Conservation (phyloP, 2,113 vertebrate genomes). For the Nycticorax nycticorax region DNA sequence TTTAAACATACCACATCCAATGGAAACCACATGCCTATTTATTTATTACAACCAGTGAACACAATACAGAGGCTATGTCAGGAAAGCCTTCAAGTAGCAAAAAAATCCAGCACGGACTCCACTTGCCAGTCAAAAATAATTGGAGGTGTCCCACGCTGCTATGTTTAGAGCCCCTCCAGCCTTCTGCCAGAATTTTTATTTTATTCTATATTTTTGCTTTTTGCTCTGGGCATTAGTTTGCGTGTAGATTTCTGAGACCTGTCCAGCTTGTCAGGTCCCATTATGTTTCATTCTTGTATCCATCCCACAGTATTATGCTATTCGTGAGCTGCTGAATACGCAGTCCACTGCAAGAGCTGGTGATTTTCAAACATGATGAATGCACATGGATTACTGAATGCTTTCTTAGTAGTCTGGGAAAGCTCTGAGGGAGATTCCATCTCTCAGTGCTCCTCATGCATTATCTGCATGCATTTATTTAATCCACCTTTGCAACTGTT, state of each 20-base stretch:
- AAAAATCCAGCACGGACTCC: background rate
- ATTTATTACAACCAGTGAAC: background rate
- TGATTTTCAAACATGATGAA: background rate
- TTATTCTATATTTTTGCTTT: constrained; percentile 61
- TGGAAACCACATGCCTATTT: constrained; percentile 24
- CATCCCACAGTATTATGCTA: constrained; percentile 3
- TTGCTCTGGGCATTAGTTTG: constrained; percentile 83
- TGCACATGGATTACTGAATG: background rate
- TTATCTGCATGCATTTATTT: background rate
- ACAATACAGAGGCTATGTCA: constrained; percentile 2
- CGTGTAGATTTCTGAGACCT: constrained; percentile 82
- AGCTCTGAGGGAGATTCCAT: background rate
- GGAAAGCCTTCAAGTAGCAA: constrained; percentile 38
- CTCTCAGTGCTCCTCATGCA: background rate
- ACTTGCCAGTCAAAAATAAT: constrained; percentile 67
- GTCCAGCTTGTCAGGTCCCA: constrained; percentile 84
- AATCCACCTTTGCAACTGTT: background rate
- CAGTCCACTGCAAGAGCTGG: background rate
- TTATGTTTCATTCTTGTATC: constrained; percentile 70
- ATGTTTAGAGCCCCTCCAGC: constrained; percentile 83
- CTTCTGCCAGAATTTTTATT: constrained; percentile 62
- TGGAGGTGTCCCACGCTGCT: constrained; percentile 68
- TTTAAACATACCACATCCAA: background rate
- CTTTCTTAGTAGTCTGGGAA: background rate
- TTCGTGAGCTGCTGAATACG: background rate